Percentiles rank a stretch among this genome's conserved stretches.
Conservation (phyloP, 2,888 invertebrate species). For the Chouioia cunea region DNA sequence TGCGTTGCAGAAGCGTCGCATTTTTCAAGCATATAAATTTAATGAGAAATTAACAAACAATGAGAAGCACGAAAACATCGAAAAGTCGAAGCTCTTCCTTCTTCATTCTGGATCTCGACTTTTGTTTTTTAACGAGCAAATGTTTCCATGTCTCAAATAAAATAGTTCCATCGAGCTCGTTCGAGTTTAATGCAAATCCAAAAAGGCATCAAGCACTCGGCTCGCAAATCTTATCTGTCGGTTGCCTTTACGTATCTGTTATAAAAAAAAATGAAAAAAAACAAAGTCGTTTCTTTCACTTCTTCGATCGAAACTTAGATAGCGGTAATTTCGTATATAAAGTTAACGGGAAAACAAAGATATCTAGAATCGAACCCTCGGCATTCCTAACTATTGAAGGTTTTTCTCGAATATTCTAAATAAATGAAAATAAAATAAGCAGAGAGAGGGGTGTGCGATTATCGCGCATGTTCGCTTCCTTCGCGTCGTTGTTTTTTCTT, state of each 20-base stretch:
- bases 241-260: constrained; percentile 49
- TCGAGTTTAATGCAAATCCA: constrained; percentile 33
- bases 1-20: constrained; percentile 41
- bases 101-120: constrained; percentile 49
- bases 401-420: constrained; percentile 53
- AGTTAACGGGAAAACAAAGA: constrained; percentile 54
- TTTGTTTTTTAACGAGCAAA: constrained; percentile 46
- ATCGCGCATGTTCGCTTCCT: constrained; percentile 51
- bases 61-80: constrained; percentile 43
- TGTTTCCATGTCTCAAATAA: constrained; percentile 44
- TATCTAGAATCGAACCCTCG: constrained; percentile 58
- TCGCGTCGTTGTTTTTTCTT: constrained; percentile 59
- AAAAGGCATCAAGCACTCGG: constrained; percentile 39
- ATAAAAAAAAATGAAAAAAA: constrained; percentile 28
- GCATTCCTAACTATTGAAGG: constrained; percentile 60
- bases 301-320: constrained; percentile 50
- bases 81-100: constrained; percentile 46
- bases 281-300: constrained; percentile 48
- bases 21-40: constrained; percentile 46
- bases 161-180: constrained; percentile 45
- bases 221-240: constrained; percentile 48
- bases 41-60: not conserved
- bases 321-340: constrained; percentile 50
- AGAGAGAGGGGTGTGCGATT: constrained; percentile 42
- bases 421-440: constrained; percentile 39